phyloP scores from a whole-genome alignment of 2,888 invertebrate species.

The Cataglyphis altisquamis region DNA sequence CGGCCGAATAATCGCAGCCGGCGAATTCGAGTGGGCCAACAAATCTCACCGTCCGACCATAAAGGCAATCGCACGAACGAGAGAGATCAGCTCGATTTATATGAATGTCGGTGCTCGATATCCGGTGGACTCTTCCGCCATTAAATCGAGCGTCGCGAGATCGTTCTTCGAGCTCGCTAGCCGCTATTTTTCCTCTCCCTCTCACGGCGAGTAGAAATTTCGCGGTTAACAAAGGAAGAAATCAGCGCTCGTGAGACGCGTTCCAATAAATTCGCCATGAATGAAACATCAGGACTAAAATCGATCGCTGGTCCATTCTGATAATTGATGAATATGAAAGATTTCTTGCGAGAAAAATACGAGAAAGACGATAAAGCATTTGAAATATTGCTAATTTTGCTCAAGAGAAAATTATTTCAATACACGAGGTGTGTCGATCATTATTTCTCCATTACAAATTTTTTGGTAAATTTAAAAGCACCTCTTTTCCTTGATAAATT shows the following conservation, averaged over 20 bases:
- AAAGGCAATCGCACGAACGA: slow-evolving; percentile 50
- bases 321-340: slow-evolving; percentile 72
- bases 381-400: neutral
- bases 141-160: slow-evolving; percentile 57
- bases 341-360: slow-evolving; percentile 46
- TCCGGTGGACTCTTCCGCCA: slow-evolving; percentile 41
- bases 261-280: slow-evolving; percentile 43
- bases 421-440: neutral
- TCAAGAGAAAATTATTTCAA: neutral
- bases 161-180: slow-evolving; percentile 33
- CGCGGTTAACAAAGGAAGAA: slow-evolving; percentile 40
- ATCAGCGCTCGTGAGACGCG: slow-evolving; percentile 6
- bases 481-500: neutral
- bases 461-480: neutral
- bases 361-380: slow-evolving; percentile 30
- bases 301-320: slow-evolving; percentile 66
- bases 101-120: slow-evolving; percentile 46
- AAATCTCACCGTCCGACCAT: slow-evolving; percentile 48
- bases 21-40: slow-evolving; percentile 40
- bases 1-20: slow-evolving; percentile 49
- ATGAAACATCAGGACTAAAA: slow-evolving; percentile 54
- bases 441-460: neutral
- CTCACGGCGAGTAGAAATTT: slow-evolving; percentile 1
- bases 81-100: slow-evolving; percentile 52
- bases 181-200: slow-evolving; percentile 25